phyloP scores from a whole-genome alignment of 2,797 vertebrate genomes.

The Atherinosoma microstoma region DNA sequence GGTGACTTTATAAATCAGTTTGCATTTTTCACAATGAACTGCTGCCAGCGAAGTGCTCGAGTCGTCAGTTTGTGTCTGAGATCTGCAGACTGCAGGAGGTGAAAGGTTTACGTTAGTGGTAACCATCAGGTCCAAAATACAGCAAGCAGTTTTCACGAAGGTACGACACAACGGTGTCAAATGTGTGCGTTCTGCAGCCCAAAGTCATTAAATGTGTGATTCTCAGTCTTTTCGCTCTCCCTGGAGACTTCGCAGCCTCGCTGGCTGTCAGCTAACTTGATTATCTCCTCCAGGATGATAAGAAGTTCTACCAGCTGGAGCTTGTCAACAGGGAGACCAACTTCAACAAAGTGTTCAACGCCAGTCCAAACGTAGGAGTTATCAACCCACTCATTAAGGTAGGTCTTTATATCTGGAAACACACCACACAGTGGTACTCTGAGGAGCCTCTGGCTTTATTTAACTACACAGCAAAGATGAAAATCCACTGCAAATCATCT shows the following conservation, averaged over 20 bases:
- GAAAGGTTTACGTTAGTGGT: neutral
- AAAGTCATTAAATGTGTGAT: constrained; percentile 40
- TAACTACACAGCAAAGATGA: constrained; percentile 35
- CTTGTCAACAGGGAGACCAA: constrained; percentile 99
- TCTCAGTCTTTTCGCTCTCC: constrained; percentile 2
- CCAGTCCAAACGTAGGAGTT: constrained; percentile 96
- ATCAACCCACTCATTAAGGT: constrained; percentile 99
- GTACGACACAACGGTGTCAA: constrained; percentile 12
- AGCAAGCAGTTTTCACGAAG: constrained; percentile 9
- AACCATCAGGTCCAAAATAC: neutral
- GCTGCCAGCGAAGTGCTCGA: neutral
- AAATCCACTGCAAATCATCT: constrained; percentile 54
- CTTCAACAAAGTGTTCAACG: constrained; percentile 99
- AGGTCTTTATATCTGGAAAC: constrained; percentile 36
- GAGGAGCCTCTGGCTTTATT: constrained; percentile 14
- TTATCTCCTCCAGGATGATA: constrained; percentile 90
- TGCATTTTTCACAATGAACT: constrained; percentile 17
- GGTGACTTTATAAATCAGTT: constrained; percentile 44
- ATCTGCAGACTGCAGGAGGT: neutral
- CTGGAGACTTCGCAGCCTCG: constrained; percentile 7
- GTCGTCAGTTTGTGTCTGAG: constrained; percentile 2
- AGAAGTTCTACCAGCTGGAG: constrained; percentile 99
- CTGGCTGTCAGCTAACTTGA: constrained; percentile 31
- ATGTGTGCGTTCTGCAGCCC: constrained; percentile 1
- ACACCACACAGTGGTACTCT: constrained; percentile 39